Conservation (phyloP, 2,797 vertebrate species). For the Danio choprae region DNA sequence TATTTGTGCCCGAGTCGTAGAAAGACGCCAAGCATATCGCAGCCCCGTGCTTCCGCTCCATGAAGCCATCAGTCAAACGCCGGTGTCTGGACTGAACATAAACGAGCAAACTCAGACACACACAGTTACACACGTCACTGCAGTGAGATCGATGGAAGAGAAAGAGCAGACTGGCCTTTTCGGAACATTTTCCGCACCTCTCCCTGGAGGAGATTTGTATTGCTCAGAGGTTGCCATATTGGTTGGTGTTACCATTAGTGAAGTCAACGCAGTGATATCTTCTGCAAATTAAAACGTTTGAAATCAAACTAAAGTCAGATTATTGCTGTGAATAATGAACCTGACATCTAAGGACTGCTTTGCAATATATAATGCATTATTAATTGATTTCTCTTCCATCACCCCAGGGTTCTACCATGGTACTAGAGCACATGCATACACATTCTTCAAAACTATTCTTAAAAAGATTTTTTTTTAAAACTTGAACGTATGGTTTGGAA, state of each 20-base stretch:
- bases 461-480: no score
- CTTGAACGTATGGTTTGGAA: no score
- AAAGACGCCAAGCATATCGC: constrained; percentile 20
- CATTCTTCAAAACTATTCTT: no score
- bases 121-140: constrained; percentile 65
- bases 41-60: constrained; percentile 12
- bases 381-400: no score
- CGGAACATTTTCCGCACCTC: constrained; percentile 82
- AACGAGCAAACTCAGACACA: constrained; percentile 38
- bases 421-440: no score
- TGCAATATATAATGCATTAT: no score
- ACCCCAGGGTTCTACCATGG: no score
- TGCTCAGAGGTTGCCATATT: background rate
- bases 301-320: background rate
- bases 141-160: constrained; percentile 82
- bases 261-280: no score
- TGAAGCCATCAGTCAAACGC: constrained; percentile 45
- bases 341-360: no score
- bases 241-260: no score
- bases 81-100: constrained; percentile 31
- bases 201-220: constrained; percentile 34
- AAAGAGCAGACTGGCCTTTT: constrained; percentile 74
- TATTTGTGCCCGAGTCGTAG: constrained; percentile 46
- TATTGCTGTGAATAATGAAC: no score
- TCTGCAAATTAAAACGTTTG: background rate